phyloP scores from a whole-genome alignment of 2,888 invertebrate species.

The Pristionchus mayeri region DNA sequence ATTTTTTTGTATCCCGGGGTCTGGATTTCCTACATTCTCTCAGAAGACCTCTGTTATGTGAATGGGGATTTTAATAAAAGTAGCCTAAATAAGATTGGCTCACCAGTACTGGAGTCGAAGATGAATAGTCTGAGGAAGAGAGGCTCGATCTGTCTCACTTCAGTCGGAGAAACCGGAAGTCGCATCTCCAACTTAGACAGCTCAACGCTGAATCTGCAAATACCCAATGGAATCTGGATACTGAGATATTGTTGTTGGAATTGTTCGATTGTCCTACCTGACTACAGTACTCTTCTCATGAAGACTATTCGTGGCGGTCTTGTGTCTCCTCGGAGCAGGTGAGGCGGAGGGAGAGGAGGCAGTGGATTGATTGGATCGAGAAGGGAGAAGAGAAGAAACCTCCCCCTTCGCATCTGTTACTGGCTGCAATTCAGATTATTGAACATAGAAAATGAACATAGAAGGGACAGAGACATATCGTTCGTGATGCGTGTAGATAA shows the following conservation, averaged over 20 bases:
- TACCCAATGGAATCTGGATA: too few species aligned
- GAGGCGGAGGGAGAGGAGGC: slow-evolving; percentile 10
- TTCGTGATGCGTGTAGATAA: neutral
- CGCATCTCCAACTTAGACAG: slow-evolving; percentile 48
- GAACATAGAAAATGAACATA: too few species aligned
- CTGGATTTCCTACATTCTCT: too few species aligned
- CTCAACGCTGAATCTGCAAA: slow-evolving; percentile 50
- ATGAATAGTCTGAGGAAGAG: slow-evolving; percentile 91
- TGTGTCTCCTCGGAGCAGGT: slow-evolving; percentile 20
- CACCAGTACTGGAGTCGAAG: slow-evolving; percentile 85
- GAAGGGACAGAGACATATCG: too few species aligned
- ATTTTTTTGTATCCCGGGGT: too few species aligned
- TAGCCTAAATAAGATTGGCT: too few species aligned
- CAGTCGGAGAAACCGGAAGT: slow-evolving; percentile 49
- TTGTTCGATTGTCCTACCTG: neutral
- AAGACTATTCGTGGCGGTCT: neutral
- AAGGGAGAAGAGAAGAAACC: neutral
- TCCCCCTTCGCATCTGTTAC: slow-evolving; percentile 44
- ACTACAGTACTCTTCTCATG: neutral
- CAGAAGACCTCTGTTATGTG: too few species aligned
- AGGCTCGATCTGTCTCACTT: slow-evolving; percentile 84
- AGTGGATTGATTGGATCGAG: neutral
- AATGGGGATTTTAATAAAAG: too few species aligned
- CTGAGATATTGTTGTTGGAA: neutral
- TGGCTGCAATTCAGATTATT: slow-evolving; percentile 45